Base-by-base conservation (phyloP, 2,113 vertebrate genomes). In the Nicator chloris region DNA sequence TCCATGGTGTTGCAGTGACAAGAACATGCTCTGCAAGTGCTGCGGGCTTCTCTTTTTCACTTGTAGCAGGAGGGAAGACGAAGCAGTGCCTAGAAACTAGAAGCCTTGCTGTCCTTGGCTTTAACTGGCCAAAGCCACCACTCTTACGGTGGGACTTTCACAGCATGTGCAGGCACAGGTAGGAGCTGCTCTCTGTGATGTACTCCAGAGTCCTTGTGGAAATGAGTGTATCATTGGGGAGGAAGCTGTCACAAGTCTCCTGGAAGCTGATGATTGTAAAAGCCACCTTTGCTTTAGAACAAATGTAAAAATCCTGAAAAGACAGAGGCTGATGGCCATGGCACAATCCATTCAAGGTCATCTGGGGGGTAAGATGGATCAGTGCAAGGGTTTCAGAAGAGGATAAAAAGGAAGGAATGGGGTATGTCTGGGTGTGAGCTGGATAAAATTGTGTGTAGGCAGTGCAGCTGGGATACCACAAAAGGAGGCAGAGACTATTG, bases 391-490 rank as follows among this genome's bases (percentile, higher is more conserved):
- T 72, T 96, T 85, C 35, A 69, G 53, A 81, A 49, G 39, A 57
- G 77, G 21, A 21, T 57, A 64, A 61, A 61, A 91, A 93, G 66
- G 4, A 37, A 87, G 63, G 31, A 88, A 53, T 33, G 42, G 45
- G 37, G 14, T 92, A 70, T 47, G 76, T 73, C 40, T 89, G 81
- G 70, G 53, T 85, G 91, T 87, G 57, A 87, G 49, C 81, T 95
- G 70, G n/a, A 50, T 93, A 50, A 86, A 95, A 73, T 22, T 26
- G 7, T 87, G 78, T 60, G 91, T 95, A 64, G 93, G 95, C 83
- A 39, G 83, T 53, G 86, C 71, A 89, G 65, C 57, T 4, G 9
- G 60, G 37, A 69, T 91, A 84, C 92, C 92, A 75, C 95, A 95
- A 89, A 87, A 69, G 57, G 66, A 92, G 73, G 54, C 73, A 91